Conservation (phyloP, 2,113 vertebrate species). For the Alces alces region DNA sequence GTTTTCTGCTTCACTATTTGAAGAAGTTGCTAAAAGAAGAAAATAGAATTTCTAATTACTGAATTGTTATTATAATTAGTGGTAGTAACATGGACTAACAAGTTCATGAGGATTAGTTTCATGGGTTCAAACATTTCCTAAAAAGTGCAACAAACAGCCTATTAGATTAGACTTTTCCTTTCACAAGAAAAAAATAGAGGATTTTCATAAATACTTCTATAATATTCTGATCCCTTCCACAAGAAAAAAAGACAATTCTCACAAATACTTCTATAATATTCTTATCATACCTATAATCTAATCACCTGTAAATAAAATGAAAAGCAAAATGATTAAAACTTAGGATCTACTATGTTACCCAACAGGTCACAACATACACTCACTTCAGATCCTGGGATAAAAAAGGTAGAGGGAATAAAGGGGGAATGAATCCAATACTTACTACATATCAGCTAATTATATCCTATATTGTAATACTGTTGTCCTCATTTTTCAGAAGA, state of each 20-base stretch:
- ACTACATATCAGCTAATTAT: neutral
- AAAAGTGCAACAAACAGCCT: neutral
- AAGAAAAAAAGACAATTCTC: neutral
- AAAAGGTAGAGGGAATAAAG: neutral
- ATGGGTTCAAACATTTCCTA: conserved; percentile 4
- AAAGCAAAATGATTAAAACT: conserved; percentile 28
- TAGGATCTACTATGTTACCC: neutral
- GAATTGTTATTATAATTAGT: conserved; percentile 9
- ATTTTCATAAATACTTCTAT: conserved; percentile 25
- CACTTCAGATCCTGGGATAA: neutral
- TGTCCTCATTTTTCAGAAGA: neutral
- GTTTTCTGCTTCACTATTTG: conserved; percentile 99
- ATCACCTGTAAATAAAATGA: neutral
- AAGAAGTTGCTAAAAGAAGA: conserved; percentile 90
- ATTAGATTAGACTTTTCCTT: neutral
- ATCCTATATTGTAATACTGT: neutral
- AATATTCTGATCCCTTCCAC: neutral
- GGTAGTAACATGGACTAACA: neutral
- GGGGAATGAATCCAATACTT: neutral
- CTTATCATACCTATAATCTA: neutral
- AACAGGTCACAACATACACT: neutral
- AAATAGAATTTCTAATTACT: neutral
- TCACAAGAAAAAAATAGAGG: neutral
- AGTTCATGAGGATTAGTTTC: neutral
- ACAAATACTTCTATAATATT: conserved; percentile 25